Conservation (phyloP, 2,888 invertebrate species). For the Sipha maydis region DNA sequence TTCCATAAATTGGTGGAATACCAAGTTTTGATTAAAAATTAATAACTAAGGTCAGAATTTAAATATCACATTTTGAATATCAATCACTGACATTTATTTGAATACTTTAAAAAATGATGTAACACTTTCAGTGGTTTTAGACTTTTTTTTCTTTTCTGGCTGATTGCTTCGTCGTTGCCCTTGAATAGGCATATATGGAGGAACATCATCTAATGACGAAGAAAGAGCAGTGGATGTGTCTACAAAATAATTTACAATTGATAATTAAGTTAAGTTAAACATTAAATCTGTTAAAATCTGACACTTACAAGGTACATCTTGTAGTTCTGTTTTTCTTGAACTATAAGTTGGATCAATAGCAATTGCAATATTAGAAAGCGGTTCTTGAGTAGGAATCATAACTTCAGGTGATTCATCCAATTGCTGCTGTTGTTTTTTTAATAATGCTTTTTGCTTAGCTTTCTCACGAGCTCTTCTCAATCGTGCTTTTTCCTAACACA, state of each 20-base stretch:
- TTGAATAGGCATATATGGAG: constrained; percentile 83
- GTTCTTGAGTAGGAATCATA: constrained; percentile 64
- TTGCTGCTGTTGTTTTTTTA: constrained; percentile 69
- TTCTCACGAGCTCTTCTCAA: constrained; percentile 77
- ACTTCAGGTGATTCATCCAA: constrained; percentile 63
- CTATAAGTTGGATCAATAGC: constrained; percentile 75
- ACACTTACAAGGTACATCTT: constrained; percentile 29
- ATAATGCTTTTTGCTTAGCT: constrained; percentile 73
- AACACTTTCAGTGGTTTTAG: constrained; percentile 71
- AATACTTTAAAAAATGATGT: constrained; percentile 59
- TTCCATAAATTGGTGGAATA: constrained; percentile 52
- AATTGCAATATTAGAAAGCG: constrained; percentile 73
- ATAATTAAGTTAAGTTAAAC: not conserved
- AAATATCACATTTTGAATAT: constrained; percentile 38
- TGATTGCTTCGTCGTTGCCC: constrained; percentile 76
- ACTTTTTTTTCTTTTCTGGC: constrained; percentile 74
- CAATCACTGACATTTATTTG: constrained; percentile 5
- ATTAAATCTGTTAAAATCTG: not conserved
- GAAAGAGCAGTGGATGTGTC: constrained; percentile 23
- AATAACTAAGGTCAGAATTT: not conserved
- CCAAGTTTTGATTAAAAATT: constrained; percentile 50
- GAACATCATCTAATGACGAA: constrained; percentile 67
- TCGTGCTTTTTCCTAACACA: constrained; percentile 74
- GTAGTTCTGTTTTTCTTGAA: constrained; percentile 40
- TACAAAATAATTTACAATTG: not conserved